Conservation (phyloP, 2,113 vertebrate genomes). For the Pelecanus crispus region DNA sequence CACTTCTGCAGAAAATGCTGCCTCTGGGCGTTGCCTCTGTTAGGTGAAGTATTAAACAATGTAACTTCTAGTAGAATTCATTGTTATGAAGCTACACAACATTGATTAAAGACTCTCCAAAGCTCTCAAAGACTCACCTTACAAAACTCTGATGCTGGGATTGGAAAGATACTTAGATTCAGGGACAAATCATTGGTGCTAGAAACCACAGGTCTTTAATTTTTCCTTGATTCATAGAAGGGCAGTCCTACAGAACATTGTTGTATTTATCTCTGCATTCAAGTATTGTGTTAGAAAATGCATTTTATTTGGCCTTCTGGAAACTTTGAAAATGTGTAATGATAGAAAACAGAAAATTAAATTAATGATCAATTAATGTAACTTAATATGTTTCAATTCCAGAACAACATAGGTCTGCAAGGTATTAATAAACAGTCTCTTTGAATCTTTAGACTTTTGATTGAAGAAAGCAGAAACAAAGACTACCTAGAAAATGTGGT, state of each 20-base stretch:
- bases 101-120: neutral
- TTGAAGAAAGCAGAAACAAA: neutral
- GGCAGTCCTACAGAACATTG: neutral
- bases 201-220: neutral
- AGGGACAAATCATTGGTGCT: neutral
- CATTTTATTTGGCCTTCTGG: neutral
- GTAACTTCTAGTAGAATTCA: neutral
- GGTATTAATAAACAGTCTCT: neutral
- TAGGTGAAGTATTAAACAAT: neutral
- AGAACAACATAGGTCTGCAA: neutral
- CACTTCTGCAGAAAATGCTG: neutral
- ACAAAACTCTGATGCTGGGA: neutral
- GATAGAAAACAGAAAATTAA: neutral
- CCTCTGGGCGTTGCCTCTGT: neutral
- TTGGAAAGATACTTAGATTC: neutral
- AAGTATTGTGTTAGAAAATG: neutral
- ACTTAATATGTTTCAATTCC: neutral
- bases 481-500: neutral
- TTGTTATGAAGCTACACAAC: neutral
- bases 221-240: neutral
- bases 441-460: neutral
- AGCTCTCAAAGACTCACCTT: neutral
- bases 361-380: neutral
- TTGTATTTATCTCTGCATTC: neutral
- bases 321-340: neutral